A percentile compares a stretch with the other conserved stretches of the same genome.
These are phyloP conservation scores for Silurus aristotelis DNA, from an alignment of 2,797 vertebrate genomes.

Conservation along the genomic window DNA sequence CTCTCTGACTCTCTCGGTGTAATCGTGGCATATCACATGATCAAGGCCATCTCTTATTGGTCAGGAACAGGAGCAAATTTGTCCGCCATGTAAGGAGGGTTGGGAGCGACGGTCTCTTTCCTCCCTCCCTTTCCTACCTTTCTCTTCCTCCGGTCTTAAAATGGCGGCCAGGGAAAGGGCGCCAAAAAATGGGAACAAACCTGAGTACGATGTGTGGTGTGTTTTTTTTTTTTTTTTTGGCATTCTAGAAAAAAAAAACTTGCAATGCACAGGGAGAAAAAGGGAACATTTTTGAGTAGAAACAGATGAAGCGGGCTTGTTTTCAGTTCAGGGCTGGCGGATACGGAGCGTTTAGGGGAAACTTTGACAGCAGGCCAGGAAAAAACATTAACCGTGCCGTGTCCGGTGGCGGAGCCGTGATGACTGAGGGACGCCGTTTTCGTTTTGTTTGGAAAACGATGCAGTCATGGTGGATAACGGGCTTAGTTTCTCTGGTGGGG, in stretches of 20 bases:
- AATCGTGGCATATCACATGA: conserved; percentile 88
- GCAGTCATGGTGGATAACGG: conserved; percentile 40
- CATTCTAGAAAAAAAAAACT: conserved; percentile 30
- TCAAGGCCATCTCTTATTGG: conserved; percentile 78
- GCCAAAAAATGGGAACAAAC: conserved; percentile 67
- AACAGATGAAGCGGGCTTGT: conserved; percentile 84
- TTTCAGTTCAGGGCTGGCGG: conserved; percentile 79
- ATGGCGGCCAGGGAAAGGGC: conserved; percentile 79
- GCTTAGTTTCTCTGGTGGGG: conserved; percentile 52
- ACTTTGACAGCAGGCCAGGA: conserved; percentile 85
- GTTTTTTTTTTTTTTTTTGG: conserved; percentile 43
- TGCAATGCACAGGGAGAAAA: conserved; percentile 59
- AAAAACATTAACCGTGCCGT: conserved; percentile 87
- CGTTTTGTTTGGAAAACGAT: conserved; percentile 26
- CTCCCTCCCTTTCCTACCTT: conserved; percentile 51
- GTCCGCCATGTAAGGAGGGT: conserved; percentile 89
- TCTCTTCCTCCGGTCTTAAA: conserved; percentile 75
- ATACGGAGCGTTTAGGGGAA: conserved; percentile 64
- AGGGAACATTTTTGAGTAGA: conserved; percentile 78
- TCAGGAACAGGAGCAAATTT: conserved; percentile 75
- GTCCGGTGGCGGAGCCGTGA: conserved; percentile 67
- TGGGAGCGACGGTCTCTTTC: conserved; percentile 77
- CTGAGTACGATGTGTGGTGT: conserved; percentile 42
- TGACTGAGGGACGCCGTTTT: conserved; percentile 54
- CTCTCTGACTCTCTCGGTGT: conserved; percentile 57